These are phyloP conservation scores for Microplitis manilae DNA, from an alignment of 2,888 invertebrate species.

Conservation along the genomic window DNA sequence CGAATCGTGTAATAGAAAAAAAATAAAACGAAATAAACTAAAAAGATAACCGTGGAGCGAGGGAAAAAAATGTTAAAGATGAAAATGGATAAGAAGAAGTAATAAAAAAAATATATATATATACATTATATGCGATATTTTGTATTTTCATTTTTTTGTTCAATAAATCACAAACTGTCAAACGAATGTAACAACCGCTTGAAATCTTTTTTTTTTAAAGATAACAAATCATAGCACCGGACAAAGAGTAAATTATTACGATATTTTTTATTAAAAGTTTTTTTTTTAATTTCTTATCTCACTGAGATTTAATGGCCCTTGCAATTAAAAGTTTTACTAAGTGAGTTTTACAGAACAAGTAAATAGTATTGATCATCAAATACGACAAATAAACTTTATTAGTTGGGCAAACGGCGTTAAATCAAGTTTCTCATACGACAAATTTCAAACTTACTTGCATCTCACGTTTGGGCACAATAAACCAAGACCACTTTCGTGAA, in stretches of 20 bases:
- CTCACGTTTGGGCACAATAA: not conserved
- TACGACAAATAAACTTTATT: conserved; percentile 54
- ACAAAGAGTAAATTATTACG: not conserved
- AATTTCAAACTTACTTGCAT: conserved; percentile 24
- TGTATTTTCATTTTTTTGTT: not conserved
- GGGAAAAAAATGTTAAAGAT: not conserved
- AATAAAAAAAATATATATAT: not conserved
- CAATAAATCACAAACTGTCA: not conserved
- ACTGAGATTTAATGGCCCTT: too few species aligned
- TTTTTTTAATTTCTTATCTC: too few species aligned
- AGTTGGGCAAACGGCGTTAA: conserved; percentile 58
- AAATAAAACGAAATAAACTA: not conserved
- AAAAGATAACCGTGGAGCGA: not conserved
- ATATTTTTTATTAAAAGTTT: not conserved
- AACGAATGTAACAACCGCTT: not conserved
- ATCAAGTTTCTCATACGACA: conserved; percentile 49
- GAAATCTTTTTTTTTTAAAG: not conserved
- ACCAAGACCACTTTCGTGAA: not conserved
- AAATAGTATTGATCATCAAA: too few species aligned
- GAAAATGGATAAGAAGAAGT: not conserved
- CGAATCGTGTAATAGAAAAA: not conserved
- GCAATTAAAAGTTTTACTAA: too few species aligned
- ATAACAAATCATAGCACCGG: not conserved
- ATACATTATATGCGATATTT: not conserved
- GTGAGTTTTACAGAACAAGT: too few species aligned